Evolutionary conservation across 2,888 invertebrate species (phyloP).

Genomic region (Cenopis cana): DNA sequence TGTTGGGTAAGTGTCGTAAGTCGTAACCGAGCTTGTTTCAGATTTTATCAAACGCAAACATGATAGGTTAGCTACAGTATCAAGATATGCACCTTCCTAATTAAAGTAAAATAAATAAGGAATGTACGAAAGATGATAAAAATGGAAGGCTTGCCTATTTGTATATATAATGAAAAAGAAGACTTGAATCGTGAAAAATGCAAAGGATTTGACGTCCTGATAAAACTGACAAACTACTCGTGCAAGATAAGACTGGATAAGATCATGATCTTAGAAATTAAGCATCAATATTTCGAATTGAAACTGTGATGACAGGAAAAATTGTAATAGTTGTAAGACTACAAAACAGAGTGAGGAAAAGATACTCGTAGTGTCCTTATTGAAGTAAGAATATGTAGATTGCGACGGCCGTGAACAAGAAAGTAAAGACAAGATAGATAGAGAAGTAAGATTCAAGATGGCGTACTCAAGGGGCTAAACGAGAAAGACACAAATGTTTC

Average conservation of each 20-base stretch:
- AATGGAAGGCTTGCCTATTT: background rate
- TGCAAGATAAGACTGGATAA: background rate
- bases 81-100: background rate
- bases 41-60: background rate
- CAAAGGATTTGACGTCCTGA: background rate
- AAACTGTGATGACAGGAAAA: background rate
- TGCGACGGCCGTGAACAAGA: background rate
- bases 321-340: background rate
- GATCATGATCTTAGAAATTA: background rate
- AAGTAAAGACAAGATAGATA: background rate
- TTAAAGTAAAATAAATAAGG: too few relatives aligned
- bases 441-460: conserved; percentile 16
- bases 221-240: background rate
- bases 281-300: background rate
- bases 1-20: conserved; percentile 19
- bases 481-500: conserved; percentile 16
- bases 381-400: conserved; percentile 33
- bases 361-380: conserved; percentile 27
- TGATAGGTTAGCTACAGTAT: conserved; percentile 16
- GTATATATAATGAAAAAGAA: background rate
- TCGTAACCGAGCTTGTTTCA: conserved; percentile 27
- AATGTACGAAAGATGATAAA: conserved; percentile 32
- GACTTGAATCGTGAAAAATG: background rate
- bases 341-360: background rate
- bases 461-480: background rate